phyloP scores from a whole-genome alignment of 1,140 invertebrate species.

The Carposina sasakii region DNA sequence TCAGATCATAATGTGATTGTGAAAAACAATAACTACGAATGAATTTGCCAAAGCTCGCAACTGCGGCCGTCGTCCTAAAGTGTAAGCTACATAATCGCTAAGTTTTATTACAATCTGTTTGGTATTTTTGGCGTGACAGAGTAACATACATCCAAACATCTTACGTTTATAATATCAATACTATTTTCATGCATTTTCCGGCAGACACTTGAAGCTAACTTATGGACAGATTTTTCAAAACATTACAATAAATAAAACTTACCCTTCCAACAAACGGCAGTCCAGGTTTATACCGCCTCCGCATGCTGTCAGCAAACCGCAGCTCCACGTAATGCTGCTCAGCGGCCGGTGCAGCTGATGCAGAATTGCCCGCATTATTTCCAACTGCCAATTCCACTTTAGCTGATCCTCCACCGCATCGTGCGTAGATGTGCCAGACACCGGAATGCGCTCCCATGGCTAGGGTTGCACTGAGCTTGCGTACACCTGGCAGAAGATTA shows the following conservation, averaged over 20 bases:
- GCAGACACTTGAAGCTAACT: too few relatives aligned
- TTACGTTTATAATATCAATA: too few relatives aligned
- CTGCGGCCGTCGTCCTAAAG: too few relatives aligned
- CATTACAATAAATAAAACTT: conserved; percentile 29
- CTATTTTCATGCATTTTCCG: too few relatives aligned
- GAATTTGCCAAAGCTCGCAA: too few relatives aligned
- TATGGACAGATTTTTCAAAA: too few relatives aligned
- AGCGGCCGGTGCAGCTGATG: conserved; percentile 73
- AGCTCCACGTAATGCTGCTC: conserved; percentile 79
- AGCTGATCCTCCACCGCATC: conserved; percentile 71
- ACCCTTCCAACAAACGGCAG: conserved; percentile 77
- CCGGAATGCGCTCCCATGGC: conserved; percentile 70
- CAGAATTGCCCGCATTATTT: conserved; percentile 57
- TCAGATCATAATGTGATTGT: too few relatives aligned
- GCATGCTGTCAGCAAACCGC: conserved; percentile 75
- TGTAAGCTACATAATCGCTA: too few relatives aligned
- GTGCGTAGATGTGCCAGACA: conserved; percentile 73
- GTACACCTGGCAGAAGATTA: conserved; percentile 65
- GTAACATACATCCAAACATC: too few relatives aligned
- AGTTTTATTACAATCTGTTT: too few relatives aligned
- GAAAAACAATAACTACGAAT: too few relatives aligned
- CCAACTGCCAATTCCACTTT: conserved; percentile 51
- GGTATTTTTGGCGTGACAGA: too few relatives aligned
- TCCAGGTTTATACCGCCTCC: conserved; percentile 76
- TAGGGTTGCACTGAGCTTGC: conserved; percentile 70